A percentile compares a stretch with the other conserved stretches of the same genome.
These are phyloP conservation scores for Nasonovia ribisnigri DNA, from an alignment of 2,888 invertebrate species.

Conservation along the genomic window DNA sequence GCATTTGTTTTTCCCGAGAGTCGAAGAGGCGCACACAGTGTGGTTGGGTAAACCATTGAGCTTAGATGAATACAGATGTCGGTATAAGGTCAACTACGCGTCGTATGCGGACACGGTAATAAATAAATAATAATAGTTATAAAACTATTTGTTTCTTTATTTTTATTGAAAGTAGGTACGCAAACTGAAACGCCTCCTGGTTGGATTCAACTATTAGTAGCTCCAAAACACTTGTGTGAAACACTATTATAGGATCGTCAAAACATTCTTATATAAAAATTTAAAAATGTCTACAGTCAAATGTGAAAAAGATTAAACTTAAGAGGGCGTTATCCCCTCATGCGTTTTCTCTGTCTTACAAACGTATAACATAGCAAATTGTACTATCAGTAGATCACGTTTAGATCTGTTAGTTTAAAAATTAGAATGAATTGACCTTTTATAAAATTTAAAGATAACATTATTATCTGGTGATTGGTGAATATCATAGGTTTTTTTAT, in stretches of 20 bases:
- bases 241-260: neutral
- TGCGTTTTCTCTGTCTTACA: no score
- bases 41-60: constrained; percentile 92
- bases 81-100: constrained; percentile 88
- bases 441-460: no score
- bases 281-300: neutral
- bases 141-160: neutral
- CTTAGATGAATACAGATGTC: constrained; percentile 80
- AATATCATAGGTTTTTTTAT: no score
- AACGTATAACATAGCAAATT: no score
- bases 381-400: no score
- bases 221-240: neutral
- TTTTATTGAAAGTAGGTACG: neutral
- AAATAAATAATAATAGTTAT: constrained; percentile 50
- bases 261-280: neutral
- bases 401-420: no score
- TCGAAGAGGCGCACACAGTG: constrained; percentile 88
- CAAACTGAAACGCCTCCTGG: neutral
- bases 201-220: neutral
- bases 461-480: no score
- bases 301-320: neutral
- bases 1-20: constrained; percentile 86
- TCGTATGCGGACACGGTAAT: constrained; percentile 83
- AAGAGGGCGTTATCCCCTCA: no score
- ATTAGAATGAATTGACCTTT: no score